Evolutionary conservation across 2,113 vertebrate genomes (phyloP), one percentile per base, ranked within the genome.

Genomic region (Chionodraco myersi): DNA sequence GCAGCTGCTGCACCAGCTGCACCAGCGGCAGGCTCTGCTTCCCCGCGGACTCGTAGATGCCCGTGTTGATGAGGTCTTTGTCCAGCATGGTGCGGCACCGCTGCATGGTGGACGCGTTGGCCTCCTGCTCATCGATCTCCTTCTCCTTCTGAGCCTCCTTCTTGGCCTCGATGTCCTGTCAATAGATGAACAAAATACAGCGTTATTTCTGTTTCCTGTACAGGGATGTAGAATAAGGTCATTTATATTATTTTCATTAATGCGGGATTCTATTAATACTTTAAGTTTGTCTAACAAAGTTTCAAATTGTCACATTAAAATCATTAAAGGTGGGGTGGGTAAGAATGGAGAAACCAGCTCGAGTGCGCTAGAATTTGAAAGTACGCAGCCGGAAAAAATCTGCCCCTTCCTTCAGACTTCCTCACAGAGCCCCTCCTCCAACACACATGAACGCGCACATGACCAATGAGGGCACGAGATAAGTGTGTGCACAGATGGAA

Each of bases 121-220:
- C 98, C 92, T 99, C 98, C 86, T 99, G 98, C 73, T 99, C 98
- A 82, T 99, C 98, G 2, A 99, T 97, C 93, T 99, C 98, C 91
- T 99, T 99, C 89, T 99, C 98, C 75, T 99, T 99, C 91, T 99
- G 98, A 2, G 97, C 98, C 93, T 99, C 98, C 84, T 99, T 99
- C 92, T 98, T 99, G 18, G 98, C 97, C 92, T 99, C 98, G 47
- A 99, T 99, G 83, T 99, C 98, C 97, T 99, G 82, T 90, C 4
- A 41, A 41, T 7, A 41, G 74, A 41, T 7, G 74, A 80, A 49
- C 72, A 45, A n/a, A 61, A 14, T 15, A 45, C 0, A 44, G 49
- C 51, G 10, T 60, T 18, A 65, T 12, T 18, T 6, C 0, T 53
- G 49, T 52, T 14, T 51, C 8, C 12, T 11, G 34, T 30, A n/a